Conservation (phyloP, 2,888 invertebrate species). For the Lasioglossum figueresi region DNA sequence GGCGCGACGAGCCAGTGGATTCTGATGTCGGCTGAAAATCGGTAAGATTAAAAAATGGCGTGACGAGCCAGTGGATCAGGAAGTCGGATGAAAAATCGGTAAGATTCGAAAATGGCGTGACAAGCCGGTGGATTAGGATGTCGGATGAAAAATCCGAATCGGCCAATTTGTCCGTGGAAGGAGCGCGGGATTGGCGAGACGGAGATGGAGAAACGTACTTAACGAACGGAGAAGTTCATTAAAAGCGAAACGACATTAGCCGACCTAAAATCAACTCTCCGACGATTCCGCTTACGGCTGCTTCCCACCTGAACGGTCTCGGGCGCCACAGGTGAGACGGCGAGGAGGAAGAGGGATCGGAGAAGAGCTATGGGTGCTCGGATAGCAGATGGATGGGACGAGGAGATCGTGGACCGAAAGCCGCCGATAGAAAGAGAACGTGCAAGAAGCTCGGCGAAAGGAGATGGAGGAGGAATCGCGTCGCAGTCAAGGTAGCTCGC, state of each 20-base stretch:
- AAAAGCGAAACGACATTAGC: slow-evolving; percentile 83
- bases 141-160: slow-evolving; percentile 26
- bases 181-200: slow-evolving; percentile 69
- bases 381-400: slow-evolving; percentile 15
- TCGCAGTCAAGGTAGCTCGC: slow-evolving; percentile 56
- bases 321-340: slow-evolving; percentile 64
- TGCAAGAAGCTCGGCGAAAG: slow-evolving; percentile 37
- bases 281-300: slow-evolving; percentile 65
- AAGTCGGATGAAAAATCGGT: too few species aligned
- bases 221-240: slow-evolving; percentile 84
- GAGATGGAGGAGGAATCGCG: slow-evolving; percentile 56
- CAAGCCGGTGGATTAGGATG: not conserved
- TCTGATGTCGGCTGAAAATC: too few species aligned
- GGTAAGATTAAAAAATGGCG: not conserved
- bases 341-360: not conserved
- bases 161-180: slow-evolving; percentile 47
- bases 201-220: slow-evolving; percentile 82
- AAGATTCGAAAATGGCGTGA: not conserved
- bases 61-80: too few species aligned
- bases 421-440: slow-evolving; percentile 27
- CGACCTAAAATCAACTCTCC: slow-evolving; percentile 83
- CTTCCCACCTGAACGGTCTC: slow-evolving; percentile 62
- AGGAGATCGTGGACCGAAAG: not conserved
- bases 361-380: slow-evolving; percentile 17
- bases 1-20: too few species aligned